Conservation (phyloP, 2,797 vertebrate genomes). For the Tokudaia tokunoshimensis region DNA sequence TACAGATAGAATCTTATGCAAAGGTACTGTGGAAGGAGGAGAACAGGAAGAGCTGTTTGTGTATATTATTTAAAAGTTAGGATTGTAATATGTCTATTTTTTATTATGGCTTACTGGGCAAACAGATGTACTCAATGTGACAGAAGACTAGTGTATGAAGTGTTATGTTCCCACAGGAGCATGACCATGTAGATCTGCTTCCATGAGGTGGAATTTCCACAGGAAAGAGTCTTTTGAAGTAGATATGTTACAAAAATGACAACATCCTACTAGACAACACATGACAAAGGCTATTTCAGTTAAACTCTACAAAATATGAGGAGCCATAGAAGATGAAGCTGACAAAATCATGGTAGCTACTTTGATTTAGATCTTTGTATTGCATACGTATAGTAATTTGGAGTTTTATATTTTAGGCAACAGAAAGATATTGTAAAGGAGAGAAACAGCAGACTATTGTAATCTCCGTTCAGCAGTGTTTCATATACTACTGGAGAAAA, state of each 20-base stretch:
- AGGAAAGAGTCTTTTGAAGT: not conserved
- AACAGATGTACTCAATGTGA: not conserved
- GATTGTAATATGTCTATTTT: not conserved
- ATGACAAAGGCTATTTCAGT: not conserved
- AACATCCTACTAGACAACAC: not conserved
- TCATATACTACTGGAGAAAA: not conserved
- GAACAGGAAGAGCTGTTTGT: not conserved
- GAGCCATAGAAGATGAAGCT: not conserved
- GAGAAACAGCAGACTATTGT: not conserved
- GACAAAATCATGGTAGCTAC: not conserved
- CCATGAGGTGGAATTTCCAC: not conserved
- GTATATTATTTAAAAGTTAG: not conserved
- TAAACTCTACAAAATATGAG: not conserved
- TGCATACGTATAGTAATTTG: not conserved
- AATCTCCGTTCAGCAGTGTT: fast-evolving
- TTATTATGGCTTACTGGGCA: not conserved
- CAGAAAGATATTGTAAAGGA: not conserved
- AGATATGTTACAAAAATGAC: not conserved
- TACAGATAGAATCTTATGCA: not conserved
- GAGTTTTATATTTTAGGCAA: not conserved
- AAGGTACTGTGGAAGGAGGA: not conserved
- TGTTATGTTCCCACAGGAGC: not conserved
- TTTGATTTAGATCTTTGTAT: not conserved
- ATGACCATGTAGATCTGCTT: not conserved
- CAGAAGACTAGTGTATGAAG: not conserved